Conservation (phyloP, 2,888 invertebrate species). For the Ophioninae sp. region DNA sequence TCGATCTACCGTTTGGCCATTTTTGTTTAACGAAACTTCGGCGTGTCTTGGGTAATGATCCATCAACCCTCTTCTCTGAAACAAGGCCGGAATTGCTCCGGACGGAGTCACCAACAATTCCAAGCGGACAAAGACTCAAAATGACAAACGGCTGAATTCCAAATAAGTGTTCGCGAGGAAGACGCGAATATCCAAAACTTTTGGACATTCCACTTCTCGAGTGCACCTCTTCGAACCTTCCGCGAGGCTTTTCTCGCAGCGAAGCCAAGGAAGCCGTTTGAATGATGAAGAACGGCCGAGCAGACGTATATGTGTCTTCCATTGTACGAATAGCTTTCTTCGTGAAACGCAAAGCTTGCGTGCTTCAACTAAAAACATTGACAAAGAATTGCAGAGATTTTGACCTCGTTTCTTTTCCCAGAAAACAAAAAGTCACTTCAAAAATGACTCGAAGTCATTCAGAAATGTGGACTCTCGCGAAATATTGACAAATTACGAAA, state of each 20-base stretch:
- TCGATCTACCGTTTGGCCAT: too few species aligned
- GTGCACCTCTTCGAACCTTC: background rate
- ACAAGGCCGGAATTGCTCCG: background rate
- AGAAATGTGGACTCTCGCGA: too few species aligned
- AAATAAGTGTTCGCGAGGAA: background rate
- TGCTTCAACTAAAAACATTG: conserved; percentile 18
- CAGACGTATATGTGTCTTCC: conserved; percentile 11
- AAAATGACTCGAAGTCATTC: too few species aligned
- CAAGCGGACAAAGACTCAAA: too few species aligned
- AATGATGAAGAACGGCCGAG: conserved; percentile 25
- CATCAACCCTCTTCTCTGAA: background rate
- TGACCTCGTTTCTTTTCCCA: conserved; percentile 18
- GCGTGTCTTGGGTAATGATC: background rate
- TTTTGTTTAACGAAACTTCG: too few species aligned
- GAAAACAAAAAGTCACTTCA: too few species aligned
- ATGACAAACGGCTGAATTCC: conserved; percentile 10
- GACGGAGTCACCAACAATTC: background rate
- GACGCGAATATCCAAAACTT: conserved; percentile 17
- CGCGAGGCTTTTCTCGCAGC: background rate
- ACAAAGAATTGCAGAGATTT: conserved; percentile 2
- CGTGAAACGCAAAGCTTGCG: conserved; percentile 14
- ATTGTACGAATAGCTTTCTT: conserved; percentile 18
- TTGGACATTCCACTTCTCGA: conserved; percentile 4
- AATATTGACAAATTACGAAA: too few species aligned
- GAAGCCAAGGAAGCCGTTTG: background rate